phyloP scores from a whole-genome alignment of 2,113 vertebrate species.

The Crotalus helleri region DNA sequence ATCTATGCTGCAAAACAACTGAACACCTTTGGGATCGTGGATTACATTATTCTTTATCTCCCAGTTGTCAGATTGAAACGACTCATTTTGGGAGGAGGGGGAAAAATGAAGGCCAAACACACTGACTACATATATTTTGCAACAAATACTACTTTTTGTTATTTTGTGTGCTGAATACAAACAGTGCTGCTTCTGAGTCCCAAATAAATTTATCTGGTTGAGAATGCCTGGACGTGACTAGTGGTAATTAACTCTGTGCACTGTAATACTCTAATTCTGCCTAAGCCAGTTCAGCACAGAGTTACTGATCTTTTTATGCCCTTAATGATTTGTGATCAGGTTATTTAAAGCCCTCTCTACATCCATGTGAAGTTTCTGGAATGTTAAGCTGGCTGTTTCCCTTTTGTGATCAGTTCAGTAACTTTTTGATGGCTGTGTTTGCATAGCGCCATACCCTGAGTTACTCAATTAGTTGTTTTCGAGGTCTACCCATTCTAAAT shows the following conservation, averaged over 20 bases:
- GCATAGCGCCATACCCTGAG: not conserved
- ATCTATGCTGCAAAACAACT: not conserved
- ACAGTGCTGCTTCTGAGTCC: not conserved
- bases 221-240: not conserved
- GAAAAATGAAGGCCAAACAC: not conserved
- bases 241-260: not conserved
- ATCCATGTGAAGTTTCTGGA: not conserved
- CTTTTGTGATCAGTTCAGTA: not conserved
- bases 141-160: not conserved
- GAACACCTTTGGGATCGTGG: not conserved
- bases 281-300: not conserved
- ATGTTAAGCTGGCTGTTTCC: not conserved
- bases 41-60: not conserved
- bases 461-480: not conserved
- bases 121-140: not conserved
- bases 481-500: not conserved
- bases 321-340: not conserved
- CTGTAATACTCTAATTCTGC: not conserved
- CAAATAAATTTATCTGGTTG: not conserved
- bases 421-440: not conserved
- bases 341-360: not conserved
- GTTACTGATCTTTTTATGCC: not conserved
- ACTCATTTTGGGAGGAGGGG: not conserved
- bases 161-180: not conserved
- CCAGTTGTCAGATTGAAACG: not conserved